Percentiles rank a stretch among this genome's conserved stretches.
Evolutionary conservation across 2,113 vertebrate species (phyloP).

Genomic region (Deroptyus accipitrinus): DNA sequence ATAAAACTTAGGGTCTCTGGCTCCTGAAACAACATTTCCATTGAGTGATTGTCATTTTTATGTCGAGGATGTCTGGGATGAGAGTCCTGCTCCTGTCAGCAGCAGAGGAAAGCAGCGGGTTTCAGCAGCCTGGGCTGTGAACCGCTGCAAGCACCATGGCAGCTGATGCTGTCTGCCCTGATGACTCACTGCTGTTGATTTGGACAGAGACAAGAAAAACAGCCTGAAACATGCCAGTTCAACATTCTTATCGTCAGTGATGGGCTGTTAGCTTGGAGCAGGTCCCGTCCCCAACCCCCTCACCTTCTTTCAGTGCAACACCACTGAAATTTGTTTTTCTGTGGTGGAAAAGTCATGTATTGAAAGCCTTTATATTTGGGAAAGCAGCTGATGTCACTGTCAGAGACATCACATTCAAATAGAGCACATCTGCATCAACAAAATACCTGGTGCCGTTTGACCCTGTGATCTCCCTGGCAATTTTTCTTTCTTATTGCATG

Average conservation of each 20-base stretch:
- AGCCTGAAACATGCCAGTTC: not conserved
- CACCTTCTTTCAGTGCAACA: not conserved
- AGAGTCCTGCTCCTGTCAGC: not conserved
- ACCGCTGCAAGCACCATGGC: not conserved
- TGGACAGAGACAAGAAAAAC: slow-evolving; percentile 37
- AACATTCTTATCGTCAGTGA: not conserved
- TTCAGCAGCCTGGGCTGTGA: not conserved
- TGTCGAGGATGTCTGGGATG: not conserved
- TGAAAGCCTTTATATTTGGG: not conserved
- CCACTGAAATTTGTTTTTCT: not conserved
- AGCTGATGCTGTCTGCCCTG: not conserved
- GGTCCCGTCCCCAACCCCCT: rapidly evolving
- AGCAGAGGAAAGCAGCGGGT: not conserved
- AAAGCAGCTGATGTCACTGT: not conserved
- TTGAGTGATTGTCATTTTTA: rapidly evolving
- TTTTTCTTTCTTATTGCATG: not conserved
- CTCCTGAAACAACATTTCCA: not conserved
- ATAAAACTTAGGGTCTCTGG: rapidly evolving
- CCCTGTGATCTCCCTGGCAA: not conserved
- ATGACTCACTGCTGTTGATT: slow-evolving; percentile 40
- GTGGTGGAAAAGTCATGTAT: not conserved
- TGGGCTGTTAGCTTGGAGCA: not conserved
- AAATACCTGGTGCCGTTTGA: not conserved
- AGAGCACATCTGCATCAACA: not conserved
- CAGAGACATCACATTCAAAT: not conserved